A percentile compares a stretch with the other conserved stretches of the same genome.
Evolutionary conservation across 2,888 invertebrate species (phyloP).

Genomic region (Polylopha cassiicola): DNA sequence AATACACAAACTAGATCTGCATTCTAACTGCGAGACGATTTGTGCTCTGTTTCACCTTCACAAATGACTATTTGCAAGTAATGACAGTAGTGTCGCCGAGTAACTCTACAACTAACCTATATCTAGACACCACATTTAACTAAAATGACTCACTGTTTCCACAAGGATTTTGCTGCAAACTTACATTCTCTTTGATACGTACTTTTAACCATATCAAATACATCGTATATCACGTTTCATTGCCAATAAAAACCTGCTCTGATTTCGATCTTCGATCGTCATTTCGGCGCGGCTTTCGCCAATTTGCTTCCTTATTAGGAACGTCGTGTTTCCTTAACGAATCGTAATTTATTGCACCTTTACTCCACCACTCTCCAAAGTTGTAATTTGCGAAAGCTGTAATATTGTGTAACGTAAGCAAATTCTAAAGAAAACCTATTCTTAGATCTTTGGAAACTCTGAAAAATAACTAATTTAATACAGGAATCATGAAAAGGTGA

Average conservation of each 20-base stretch:
- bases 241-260: constrained; percentile 9
- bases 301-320: constrained; percentile 20
- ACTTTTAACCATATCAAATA: constrained; percentile 1
- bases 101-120: not conserved
- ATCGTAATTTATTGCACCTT: constrained; percentile 4
- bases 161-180: constrained; percentile 2
- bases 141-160: constrained; percentile 1
- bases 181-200: constrained; percentile 4
- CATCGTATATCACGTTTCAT: too few species aligned
- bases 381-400: not conserved
- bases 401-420: not conserved
- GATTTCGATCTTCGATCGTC: constrained; percentile 13
- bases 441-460: too few species aligned
- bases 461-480: too few species aligned
- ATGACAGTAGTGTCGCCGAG: constrained; percentile 1
- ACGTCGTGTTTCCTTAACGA: constrained; percentile 10
- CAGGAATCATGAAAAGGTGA: too few species aligned
- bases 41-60: constrained; percentile 63
- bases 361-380: not conserved
- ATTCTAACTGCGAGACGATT: constrained; percentile 39
- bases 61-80: constrained; percentile 34
- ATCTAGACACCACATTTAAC: too few species aligned
- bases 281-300: constrained; percentile 17
- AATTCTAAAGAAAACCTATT: too few species aligned
- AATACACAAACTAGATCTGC: constrained; percentile 41